Percentiles rank a stretch among this genome's conserved stretches.
Evolutionary conservation across 2,113 vertebrate species (phyloP).

Genomic region (Circaetus cinerascens): DNA sequence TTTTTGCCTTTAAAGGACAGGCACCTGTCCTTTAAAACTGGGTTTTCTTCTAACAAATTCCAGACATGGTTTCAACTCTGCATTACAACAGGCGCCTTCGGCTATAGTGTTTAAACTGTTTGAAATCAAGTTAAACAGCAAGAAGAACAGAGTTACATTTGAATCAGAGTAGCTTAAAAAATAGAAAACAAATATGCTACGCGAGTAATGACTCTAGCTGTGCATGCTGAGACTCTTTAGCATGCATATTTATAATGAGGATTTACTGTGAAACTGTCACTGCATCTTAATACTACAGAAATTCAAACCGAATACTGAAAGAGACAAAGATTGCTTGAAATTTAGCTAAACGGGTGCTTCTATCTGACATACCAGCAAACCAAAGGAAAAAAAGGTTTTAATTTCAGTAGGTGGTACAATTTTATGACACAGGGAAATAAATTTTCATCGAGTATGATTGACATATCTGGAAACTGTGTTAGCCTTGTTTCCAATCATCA

Average conservation of each 20-base stretch:
- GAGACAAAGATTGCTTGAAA: not conserved
- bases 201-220: not conserved
- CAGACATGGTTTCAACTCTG: not conserved
- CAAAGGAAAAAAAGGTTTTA: not conserved
- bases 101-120: not conserved
- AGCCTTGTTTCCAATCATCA: not conserved
- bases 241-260: constrained; percentile 1
- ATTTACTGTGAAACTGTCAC: not conserved
- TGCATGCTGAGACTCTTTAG: not conserved
- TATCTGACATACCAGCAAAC: not conserved
- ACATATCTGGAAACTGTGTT: not conserved
- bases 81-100: not conserved
- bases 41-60: not conserved
- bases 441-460: not conserved
- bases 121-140: constrained; percentile 29
- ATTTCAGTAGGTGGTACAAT: constrained; percentile 3
- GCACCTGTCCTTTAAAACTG: not conserved
- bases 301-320: not conserved
- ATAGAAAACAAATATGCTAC: not conserved
- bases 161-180: not conserved
- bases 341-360: not conserved
- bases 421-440: not conserved
- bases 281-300: not conserved
- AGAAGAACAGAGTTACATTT: not conserved
- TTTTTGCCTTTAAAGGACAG: not conserved